phyloP scores from a whole-genome alignment of 2,797 vertebrate species.

The Siniperca scherzeri region DNA sequence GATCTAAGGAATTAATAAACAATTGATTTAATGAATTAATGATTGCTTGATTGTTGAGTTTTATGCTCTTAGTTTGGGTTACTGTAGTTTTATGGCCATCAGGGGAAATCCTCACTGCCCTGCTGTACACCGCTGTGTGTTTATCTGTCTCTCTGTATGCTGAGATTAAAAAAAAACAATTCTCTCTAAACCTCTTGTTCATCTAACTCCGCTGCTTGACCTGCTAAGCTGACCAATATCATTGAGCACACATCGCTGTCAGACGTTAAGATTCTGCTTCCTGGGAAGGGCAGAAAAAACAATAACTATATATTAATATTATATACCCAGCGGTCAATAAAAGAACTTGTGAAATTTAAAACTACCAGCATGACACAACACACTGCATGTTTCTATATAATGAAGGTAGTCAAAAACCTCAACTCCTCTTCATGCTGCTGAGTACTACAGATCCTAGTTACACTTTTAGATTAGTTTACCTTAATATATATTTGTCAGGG shows the following conservation, averaged over 20 bases:
- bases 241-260: background rate
- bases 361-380: background rate
- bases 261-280: background rate
- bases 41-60: background rate
- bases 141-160: slow-evolving; percentile 30
- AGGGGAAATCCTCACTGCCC: background rate
- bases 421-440: background rate
- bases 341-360: background rate
- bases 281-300: background rate
- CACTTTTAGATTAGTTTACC: background rate
- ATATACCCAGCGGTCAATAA: background rate
- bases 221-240: slow-evolving; percentile 27
- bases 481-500: background rate
- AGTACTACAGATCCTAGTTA: background rate
- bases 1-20: background rate
- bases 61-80: background rate
- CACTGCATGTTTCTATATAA: background rate
- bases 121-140: slow-evolving; percentile 7
- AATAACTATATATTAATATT: background rate
- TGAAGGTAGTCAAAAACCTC: background rate
- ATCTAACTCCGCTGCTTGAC: slow-evolving; percentile 41
- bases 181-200: slow-evolving; percentile 49
- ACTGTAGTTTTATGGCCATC: background rate
- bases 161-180: slow-evolving; percentile 65
- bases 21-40: background rate